These are phyloP conservation scores for Trinectes maculatus DNA, from an alignment of 2,113 vertebrate genomes.

Conservation along the genomic window DNA sequence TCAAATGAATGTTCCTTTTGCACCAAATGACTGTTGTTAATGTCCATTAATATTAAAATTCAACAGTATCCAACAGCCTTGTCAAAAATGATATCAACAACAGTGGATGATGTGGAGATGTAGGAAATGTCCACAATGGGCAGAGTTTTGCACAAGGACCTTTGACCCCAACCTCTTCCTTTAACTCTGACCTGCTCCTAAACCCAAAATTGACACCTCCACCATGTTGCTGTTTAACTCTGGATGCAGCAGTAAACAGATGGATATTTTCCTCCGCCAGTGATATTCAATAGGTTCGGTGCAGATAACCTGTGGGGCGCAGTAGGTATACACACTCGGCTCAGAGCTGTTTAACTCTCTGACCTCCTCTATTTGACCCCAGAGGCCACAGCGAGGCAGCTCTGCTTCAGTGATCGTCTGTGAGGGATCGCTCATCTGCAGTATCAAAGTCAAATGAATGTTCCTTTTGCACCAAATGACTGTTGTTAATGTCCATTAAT, in stretches of 20 bases:
- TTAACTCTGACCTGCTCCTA: constrained; percentile 46
- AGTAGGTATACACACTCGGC: constrained; percentile 32
- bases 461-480: too few species aligned
- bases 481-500: too few species aligned
- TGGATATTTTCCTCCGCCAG: background rate
- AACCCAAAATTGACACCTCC: constrained; percentile 42
- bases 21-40: too few species aligned
- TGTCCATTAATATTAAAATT: too few species aligned
- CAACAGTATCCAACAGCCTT: too few species aligned
- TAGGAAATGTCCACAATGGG: background rate
- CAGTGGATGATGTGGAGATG: too few species aligned
- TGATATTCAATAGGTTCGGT: constrained; percentile 46
- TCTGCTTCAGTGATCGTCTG: constrained; percentile 37
- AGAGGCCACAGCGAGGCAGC: constrained; percentile 34
- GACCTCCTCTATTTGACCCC: constrained; percentile 53
- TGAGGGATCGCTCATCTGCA: constrained; percentile 30
- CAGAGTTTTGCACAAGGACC: background rate
- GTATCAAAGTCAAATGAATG: too few species aligned
- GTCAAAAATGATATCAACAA: too few species aligned
- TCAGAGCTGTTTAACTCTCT: constrained; percentile 50
- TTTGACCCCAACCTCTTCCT: constrained; percentile 35
- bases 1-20: too few species aligned
- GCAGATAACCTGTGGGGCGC: constrained; percentile 38
- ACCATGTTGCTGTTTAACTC: background rate
- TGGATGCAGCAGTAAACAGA: constrained; percentile 37